Evolutionary conservation across 2,888 invertebrate genomes (phyloP), one percentile per base, ranked within the genome.

Genomic region (Congeria kusceri): DNA sequence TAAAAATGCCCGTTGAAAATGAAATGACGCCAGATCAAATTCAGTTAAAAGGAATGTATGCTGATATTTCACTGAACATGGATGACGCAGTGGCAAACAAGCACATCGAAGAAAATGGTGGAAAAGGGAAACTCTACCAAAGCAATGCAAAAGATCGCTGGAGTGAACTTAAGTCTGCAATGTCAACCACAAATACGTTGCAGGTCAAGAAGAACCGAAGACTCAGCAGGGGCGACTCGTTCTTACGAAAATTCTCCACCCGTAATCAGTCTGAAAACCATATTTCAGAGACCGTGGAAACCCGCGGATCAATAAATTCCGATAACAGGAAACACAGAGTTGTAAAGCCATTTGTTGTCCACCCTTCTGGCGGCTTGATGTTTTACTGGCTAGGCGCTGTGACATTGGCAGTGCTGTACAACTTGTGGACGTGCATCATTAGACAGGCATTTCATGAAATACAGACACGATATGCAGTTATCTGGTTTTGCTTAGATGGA

Each of bases 331-430:
- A 71, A 77, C 64, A 68, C 32, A 57, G 59, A 58, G 70, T 67
- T 5, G 58, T 66, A 9, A 57, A 69, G 25, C 67, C 80, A 7
- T 87, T 88, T 53, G 93, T 98, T 67, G 96, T 98, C 87, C 98
- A 98, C 94, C 98, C 98, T 0, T 98, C 98, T 94, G 98, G 98
- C 91, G 98, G 97, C 94, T 97, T 98, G 94, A 98, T 98, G 95
- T 98, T 98, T 94, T 97, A 98, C 94, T 98, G 98, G 98, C 94
- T 98, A 87, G 96, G 97, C 95, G 94, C 98, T 83, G 95, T 98
- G 88, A 98, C 98, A 62, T 94, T 96, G 85, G 97, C 97, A 93
- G 97, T 98, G 87, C 95, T 98, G 77, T 98, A 98, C 94, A 98
- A 98, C 94, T 95, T 98, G 86, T 98, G 98, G 98, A 97, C 98